Evolutionary conservation across 2,113 vertebrate genomes (phyloP), one percentile per base, ranked within the genome.

Genomic region (Brienomyrus longianalis): DNA sequence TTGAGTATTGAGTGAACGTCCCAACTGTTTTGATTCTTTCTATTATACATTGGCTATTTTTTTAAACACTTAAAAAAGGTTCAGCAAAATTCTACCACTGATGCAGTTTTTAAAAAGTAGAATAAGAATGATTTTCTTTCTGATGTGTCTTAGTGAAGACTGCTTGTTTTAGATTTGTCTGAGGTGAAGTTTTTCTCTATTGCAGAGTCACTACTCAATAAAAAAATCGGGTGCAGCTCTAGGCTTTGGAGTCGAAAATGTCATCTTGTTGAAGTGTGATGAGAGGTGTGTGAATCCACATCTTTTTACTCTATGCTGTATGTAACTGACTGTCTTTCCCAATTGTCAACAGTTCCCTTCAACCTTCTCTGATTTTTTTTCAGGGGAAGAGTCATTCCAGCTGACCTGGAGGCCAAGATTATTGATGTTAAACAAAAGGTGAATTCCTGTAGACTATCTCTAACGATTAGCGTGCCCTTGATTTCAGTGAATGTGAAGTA

Each of bases 151-250:
- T 48, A 21, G 3, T 47, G 3, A 48, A 45, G 45, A 48, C 2
- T 23, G 43, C 19, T 48, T 84, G 21, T 84, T 48, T 84, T 23
- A 19, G 21, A 11, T 54, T 52, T 27, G 51, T 35, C 47, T 86
- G n/a, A 50, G 50, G 23, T 50, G 84, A 51, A 21, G 19, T 23
- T 88, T 48, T 17, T 88, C 80, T 93, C 87, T 93, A 90, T 93
- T 95, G 90, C 94, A 99, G 98, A 99, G 98, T 93, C 98, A 99
- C 94, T 99, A 99, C 91, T 99, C 98, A 83, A 99, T 99, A 96
- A 99, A 99, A 94, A 99, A 99, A 94, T 97, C 98, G 86, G 98
- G 98, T 86, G 97, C 98, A 87, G 97, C 97, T 0, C 96, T 99
- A 93, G 98, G 98, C 5, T 98, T 99, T 91, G 98, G 98, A 94